Evolutionary conservation across 2,888 invertebrate genomes (phyloP), one percentile per base, ranked within the genome.

Genomic region (Plutella xylostella): DNA sequence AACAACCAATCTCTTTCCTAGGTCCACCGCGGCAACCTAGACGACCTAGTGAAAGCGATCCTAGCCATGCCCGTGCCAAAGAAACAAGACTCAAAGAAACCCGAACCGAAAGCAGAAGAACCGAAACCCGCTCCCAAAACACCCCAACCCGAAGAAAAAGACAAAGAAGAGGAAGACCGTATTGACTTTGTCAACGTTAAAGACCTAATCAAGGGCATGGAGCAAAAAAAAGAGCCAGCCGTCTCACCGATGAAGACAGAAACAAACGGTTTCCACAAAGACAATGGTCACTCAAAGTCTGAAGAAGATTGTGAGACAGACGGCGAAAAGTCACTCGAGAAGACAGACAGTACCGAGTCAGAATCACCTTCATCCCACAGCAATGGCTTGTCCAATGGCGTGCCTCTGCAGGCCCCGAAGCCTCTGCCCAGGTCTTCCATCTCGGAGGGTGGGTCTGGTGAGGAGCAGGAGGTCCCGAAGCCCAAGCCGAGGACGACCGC

Each of bases 341-440:
- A 77, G 50, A 56, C 63, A 0, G 72, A 76, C 20, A 76, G 77
- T 48, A 60, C 63, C 1, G 79, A 79, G 25, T 78, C 78, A 0
- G 78, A 79, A 47, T 53, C 55, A 2, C 63, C 68, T 9, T 44
- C 79, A 4, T 79, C 79, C 1, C 63, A 80, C 18, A 80, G 82
- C 51, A 75, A 76, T 45, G 76, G 78, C 56, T 19, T 18, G 18
- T 12, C 56, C 75, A 85, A 85, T 35, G 82, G 82, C 0, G 58
- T 62, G 25, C 77, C 73, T 4, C 61, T 75, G 1, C 85, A 88
- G 39, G 65, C 30, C 30, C 93, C 93, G 0, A 93, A 93, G 65
- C 93, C 94, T 12, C 78, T 93, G 74, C 93, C 94, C 0, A 86
- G 93, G 56, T 90, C 91, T 0, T 92, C 93, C 12, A 86, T 93